These are phyloP conservation scores for Ctenicera cuprea DNA, from an alignment of 2,888 invertebrate genomes.

Conservation along the genomic window DNA sequence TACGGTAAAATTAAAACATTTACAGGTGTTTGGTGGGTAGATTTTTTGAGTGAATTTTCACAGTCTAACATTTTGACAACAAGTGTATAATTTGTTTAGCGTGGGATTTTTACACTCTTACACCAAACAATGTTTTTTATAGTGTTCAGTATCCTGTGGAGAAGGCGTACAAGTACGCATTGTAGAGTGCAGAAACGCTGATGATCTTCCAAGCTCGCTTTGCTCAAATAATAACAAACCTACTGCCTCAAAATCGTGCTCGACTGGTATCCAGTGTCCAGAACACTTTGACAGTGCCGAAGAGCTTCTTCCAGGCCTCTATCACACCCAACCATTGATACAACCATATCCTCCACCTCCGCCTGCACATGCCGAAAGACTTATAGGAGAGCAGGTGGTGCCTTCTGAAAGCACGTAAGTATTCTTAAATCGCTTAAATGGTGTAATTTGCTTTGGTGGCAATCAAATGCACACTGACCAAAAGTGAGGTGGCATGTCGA, in stretches of 20 bases:
- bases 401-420: constrained; percentile 90
- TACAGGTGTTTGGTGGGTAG: too few relatives aligned
- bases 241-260: constrained; percentile 82
- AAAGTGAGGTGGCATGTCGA: constrained; percentile 41
- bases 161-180: constrained; percentile 89
- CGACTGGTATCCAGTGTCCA: constrained; percentile 84
- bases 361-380: constrained; percentile 79
- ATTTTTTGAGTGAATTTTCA: too few relatives aligned
- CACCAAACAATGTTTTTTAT: constrained; percentile 63
- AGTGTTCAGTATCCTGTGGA: constrained; percentile 97
- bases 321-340: constrained; percentile 80
- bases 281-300: constrained; percentile 74
- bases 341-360: constrained; percentile 81
- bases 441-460: constrained; percentile 31
- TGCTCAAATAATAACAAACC: constrained; percentile 84
- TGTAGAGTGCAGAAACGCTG: constrained; percentile 84
- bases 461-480: constrained; percentile 25
- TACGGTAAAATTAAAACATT: too few relatives aligned
- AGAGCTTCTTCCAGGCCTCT: constrained; percentile 77
- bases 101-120: too few relatives aligned
- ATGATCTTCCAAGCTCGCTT: constrained; percentile 75
- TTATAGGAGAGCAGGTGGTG: constrained; percentile 82
- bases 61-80: too few relatives aligned
- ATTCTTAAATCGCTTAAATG: constrained; percentile 28
- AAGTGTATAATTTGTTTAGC: too few relatives aligned